Evolutionary conservation across 2,797 vertebrate genomes (phyloP), one percentile per base, ranked within the genome.

Genomic region (Malurus splendens): DNA sequence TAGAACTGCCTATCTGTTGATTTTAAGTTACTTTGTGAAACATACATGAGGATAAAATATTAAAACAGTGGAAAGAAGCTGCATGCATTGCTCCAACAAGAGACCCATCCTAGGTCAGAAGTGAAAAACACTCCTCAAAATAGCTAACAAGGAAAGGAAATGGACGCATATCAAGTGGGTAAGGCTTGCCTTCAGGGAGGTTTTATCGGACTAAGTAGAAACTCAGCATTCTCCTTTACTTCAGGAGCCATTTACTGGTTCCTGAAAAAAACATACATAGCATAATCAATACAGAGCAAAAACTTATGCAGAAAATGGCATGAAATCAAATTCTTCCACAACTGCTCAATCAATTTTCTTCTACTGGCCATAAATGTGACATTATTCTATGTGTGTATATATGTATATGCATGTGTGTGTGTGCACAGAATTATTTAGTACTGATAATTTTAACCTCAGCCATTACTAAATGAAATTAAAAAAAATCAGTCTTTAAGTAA

Each of bases 341-440:
- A 55, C 33, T 90, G 45, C 13, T n/a, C 14, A n/a, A 38, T 51
- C 11, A 42, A 6, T 52, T 77, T 75, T 54, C 6, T 72, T 84
- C 7, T 15, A 38, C 32, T 47, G 45, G 32, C 13, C 0, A 1
- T 22, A 59, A 65, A 65, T 27, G 10, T 27, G 32, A 9, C 14
- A 70, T 44, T 30, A 4, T 18, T 51, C 7, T 50, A 2, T 30
- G 4, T 45, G 8, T 12, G 22, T 48, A 2, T 10, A 1, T 15
- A 6, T 22, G 1, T 45, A 3, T 36, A 2, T 19, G 2, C 25
- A 5, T 28, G 10, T 28, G 6, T 23, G 4, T n/a, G 7, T 19
- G 4, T 45, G 13, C 11, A 41, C 3, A 68, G 7, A 57, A 36
- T 73, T 38, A 70, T 22, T 51, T 33, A 57, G 5, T 22, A 20